These are phyloP conservation scores for Microchrysa polita DNA, from an alignment of 2,888 invertebrate genomes.

Conservation along the genomic window DNA sequence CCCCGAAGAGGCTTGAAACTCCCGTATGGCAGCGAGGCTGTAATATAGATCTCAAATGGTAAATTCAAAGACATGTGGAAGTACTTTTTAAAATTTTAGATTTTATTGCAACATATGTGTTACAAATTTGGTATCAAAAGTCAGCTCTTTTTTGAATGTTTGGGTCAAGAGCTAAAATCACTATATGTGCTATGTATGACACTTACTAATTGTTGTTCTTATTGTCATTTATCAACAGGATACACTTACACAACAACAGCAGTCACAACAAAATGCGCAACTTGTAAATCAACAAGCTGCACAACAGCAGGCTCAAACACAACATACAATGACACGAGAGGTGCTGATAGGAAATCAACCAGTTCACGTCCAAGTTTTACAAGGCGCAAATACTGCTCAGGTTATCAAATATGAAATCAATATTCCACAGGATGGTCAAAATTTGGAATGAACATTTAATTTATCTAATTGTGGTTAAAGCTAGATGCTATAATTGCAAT, in stretches of 20 bases:
- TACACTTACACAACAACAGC: slow-evolving; percentile 57
- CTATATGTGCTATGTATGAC: no score
- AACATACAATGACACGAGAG: slow-evolving; percentile 61
- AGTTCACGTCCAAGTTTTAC: slow-evolving; percentile 62
- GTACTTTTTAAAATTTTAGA: no score
- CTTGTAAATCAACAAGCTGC: slow-evolving; percentile 56
- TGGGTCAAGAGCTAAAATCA: no score
- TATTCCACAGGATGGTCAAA: slow-evolving; percentile 64
- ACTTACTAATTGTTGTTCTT: no score
- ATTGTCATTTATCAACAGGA: slow-evolving; percentile 54
- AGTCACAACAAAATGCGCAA: slow-evolving; percentile 61
- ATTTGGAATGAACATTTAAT: slow-evolving; percentile 53
- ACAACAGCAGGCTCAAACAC: slow-evolving; percentile 55
- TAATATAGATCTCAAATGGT: no score
- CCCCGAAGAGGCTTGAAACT: no score
- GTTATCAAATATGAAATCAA: slow-evolving; percentile 70
- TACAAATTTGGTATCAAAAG: no score
- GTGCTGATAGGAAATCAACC: slow-evolving; percentile 65
- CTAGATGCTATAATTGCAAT: no score
- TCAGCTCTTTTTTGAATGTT: no score
- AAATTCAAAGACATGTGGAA: no score
- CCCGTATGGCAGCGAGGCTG: no score
- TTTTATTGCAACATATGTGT: no score
- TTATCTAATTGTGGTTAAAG: not conserved
- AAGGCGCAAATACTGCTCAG: slow-evolving; percentile 60